phyloP scores from a whole-genome alignment of 2,888 invertebrate genomes.

The Apantesis nais region DNA sequence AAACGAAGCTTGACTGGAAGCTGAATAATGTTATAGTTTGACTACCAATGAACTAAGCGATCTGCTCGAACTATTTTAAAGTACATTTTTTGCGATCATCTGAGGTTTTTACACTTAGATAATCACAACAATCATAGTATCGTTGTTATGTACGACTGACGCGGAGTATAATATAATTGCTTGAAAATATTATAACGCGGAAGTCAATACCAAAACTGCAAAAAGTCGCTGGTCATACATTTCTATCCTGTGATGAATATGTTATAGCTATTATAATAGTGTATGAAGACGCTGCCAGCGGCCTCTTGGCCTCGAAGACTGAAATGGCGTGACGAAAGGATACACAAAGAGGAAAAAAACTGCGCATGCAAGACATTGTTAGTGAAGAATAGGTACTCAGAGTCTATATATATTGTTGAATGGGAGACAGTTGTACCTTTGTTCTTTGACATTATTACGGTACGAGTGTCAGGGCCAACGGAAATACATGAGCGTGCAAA shows the following conservation, averaged over 20 bases:
- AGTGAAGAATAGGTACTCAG: constrained; percentile 51
- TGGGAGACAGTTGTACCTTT: constrained; percentile 53
- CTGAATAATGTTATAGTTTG: constrained; percentile 59
- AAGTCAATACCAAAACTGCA: constrained; percentile 43
- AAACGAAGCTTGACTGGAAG: constrained; percentile 49
- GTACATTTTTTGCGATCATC: constrained; percentile 56
- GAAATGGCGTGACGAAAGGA: constrained; percentile 66
- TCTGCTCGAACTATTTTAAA: constrained; percentile 68
- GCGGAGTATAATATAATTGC: constrained; percentile 36
- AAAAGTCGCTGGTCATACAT: constrained; percentile 37
- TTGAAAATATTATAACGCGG: constrained; percentile 48
- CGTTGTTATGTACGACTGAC: constrained; percentile 45
- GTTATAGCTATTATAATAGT: constrained; percentile 41
- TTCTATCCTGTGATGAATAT: constrained; percentile 24
- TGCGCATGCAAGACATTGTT: constrained; percentile 51
- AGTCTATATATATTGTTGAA: constrained; percentile 44
- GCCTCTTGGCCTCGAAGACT: constrained; percentile 66
- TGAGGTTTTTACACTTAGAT: constrained; percentile 49
- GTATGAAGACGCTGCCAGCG: constrained; percentile 48
- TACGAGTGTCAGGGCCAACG: constrained; percentile 53
- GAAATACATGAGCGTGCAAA: constrained; percentile 37
- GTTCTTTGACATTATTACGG: constrained; percentile 48
- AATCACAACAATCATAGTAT: constrained; percentile 55
- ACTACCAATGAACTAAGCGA: constrained; percentile 62
- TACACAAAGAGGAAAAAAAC: constrained; percentile 55